A percentile compares a stretch with the other conserved stretches of the same genome.
These are phyloP conservation scores for Limonius californicus DNA, from an alignment of 1,140 invertebrate species.

Conservation along the genomic window DNA sequence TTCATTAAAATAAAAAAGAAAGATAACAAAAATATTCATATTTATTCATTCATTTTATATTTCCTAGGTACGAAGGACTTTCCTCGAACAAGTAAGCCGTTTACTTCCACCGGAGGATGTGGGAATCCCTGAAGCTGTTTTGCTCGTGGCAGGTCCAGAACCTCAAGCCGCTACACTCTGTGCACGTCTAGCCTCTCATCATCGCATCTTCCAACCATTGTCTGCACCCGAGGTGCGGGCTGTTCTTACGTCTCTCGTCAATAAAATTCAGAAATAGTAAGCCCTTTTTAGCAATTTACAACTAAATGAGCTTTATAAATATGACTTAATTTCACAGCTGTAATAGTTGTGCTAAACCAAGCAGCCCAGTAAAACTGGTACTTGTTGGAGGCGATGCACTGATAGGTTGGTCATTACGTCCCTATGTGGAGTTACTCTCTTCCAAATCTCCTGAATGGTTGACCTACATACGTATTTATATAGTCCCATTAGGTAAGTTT, in stretches of 20 bases:
- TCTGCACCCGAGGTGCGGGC: slow-evolving; percentile 78
- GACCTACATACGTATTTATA: slow-evolving; percentile 80
- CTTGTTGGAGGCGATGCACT: slow-evolving; percentile 85
- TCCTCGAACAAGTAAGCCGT: slow-evolving; percentile 76
- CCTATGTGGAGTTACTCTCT: slow-evolving; percentile 88
- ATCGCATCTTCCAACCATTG: slow-evolving; percentile 67
- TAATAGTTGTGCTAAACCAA: slow-evolving; percentile 81
- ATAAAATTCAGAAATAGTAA: slow-evolving; percentile 90
- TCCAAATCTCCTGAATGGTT: slow-evolving; percentile 89
- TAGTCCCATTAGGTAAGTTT: slow-evolving; percentile 68
- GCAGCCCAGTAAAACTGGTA: slow-evolving; percentile 77
- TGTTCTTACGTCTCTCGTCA: slow-evolving; percentile 75
- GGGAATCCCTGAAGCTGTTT: slow-evolving; percentile 66
- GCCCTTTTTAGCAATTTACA: too few species aligned
- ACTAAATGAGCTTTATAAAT: neutral
- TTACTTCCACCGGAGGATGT: slow-evolving; percentile 72
- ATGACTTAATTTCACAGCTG: slow-evolving; percentile 57
- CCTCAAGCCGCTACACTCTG: slow-evolving; percentile 65
- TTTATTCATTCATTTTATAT: too few species aligned
- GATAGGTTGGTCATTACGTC: slow-evolving; percentile 79
- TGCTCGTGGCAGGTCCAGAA: slow-evolving; percentile 72
- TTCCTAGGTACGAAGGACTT: slow-evolving; percentile 81
- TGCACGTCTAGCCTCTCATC: slow-evolving; percentile 65
- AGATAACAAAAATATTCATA: too few species aligned
- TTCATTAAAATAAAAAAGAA: too few species aligned